These are phyloP conservation scores for Formicarius rufipectus DNA, from an alignment of 2,113 vertebrate species.

Conservation along the genomic window DNA sequence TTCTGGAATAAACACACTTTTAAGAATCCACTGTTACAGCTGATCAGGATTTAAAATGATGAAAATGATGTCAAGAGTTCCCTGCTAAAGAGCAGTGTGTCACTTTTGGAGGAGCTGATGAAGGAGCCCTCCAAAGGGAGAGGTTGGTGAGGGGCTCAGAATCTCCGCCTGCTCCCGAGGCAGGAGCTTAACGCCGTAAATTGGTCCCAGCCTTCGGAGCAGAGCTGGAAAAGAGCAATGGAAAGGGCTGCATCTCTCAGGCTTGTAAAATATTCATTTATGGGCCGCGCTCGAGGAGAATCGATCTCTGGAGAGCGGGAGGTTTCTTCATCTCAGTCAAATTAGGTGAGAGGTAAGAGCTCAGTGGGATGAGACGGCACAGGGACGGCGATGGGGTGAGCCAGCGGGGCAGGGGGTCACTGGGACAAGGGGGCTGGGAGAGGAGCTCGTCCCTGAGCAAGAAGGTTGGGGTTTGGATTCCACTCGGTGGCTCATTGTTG, in stretches of 20 bases:
- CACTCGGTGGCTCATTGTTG: neutral
- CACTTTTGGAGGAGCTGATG: neutral
- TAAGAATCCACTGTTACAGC: neutral
- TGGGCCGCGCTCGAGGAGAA: neutral
- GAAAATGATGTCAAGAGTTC: neutral
- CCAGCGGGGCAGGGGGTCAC: accelerated
- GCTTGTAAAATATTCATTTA: constrained; percentile 60
- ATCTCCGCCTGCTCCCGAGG: neutral
- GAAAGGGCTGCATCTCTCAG: constrained; percentile 14
- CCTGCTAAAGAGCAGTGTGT: neutral
- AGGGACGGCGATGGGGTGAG: accelerated
- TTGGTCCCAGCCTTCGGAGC: neutral
- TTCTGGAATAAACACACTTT: neutral
- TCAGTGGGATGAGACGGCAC: neutral
- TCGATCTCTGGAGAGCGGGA: constrained; percentile 29
- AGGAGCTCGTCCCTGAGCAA: neutral
- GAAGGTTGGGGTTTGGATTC: neutral
- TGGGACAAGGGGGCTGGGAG: accelerated
- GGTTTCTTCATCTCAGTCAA: constrained; percentile 42
- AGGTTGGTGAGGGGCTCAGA: neutral
- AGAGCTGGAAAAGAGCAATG: neutral
- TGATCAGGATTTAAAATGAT: neutral
- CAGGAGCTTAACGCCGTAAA: accelerated
- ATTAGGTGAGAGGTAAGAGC: neutral
- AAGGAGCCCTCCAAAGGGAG: neutral